Evolutionary conservation across 2,888 invertebrate genomes (phyloP), one percentile per base, ranked within the genome.

Genomic region (Orthosia incerta): DNA sequence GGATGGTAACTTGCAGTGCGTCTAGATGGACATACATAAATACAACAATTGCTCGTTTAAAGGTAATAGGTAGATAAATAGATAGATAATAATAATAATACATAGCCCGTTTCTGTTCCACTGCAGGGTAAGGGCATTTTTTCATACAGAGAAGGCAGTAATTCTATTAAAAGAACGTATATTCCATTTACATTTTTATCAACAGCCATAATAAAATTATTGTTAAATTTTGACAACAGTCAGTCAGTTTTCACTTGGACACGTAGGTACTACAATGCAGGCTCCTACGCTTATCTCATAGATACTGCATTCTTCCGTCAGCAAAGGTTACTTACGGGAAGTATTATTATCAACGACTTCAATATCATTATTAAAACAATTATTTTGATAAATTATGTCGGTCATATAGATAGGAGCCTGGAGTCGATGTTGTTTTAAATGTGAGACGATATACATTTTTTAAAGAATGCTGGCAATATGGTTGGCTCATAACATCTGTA

Each of bases 281-380:
- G 55, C 55, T 74, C 60, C 75, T 23, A 26, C 50, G 9, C 20
- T 57, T 67, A 79, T 79, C 56, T 63, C 51, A 50, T 20, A 70
- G 45, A 16, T 64, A 20, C 75, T 56, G 20, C 80, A 80, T 80
- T 80, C 75, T 80, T 74, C 59, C 46, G 15, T 23, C n/a, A 66
- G 45, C 23, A 83, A 80, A 80, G 80, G 80, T 80, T 74, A 79
- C 45, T 13, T 5, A 60, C 60, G 59, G 48, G 46, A 79, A 69
- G 4, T 65, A 70, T 83, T 73, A 79, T 66, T 72, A 82, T 39
- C 31, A 65, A 62, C 50, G 50, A 15, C 53, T 39, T 23, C 23
- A 20, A 51, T 71, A 67, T 71, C 55, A 68, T 67, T 31, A 64
- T 61, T 31, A 79, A 45, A 26, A 26, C 45, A 4, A 60, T 60